Base-by-base conservation (phyloP, 2,113 vertebrate genomes). In the Rostratula benghalensis region DNA sequence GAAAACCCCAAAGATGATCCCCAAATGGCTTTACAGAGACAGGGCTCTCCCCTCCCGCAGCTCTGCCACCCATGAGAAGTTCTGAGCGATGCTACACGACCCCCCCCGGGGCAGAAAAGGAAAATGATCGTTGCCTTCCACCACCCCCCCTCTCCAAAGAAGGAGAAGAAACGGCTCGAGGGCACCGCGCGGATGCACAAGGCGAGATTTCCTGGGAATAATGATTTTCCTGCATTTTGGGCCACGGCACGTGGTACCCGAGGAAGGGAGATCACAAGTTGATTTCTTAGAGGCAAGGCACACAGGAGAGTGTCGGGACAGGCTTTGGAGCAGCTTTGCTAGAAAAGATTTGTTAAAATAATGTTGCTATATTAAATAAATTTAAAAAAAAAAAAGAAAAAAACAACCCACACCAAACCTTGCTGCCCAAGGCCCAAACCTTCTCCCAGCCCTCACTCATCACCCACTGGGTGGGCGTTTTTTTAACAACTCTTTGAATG, bases 161-260 rank as follows among this genome's bases (percentile, higher is more conserved):
- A 46, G 0, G 1, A 61, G 64, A 80, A 3, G 0, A 16, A 70
- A 50, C 0, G 31, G 82, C 45, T 83, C 7, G 0, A 18, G 87
- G 75, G 87, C 46, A 16, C 11, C 0, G 22, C 60, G 12, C 10
- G 0, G 0, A 24, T 1, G 46, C 33, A 15, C n/a, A 8, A 0
- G 0, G 10, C 4, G 1, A 39, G 30, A 10, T 18, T 48, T 82
- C 65, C 53, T 7, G 67, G 77, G 67, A 74, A 57, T 0, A 18
- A 33, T n/a, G n/a, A n/a, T n/a, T n/a, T n/a, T n/a, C n/a, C 33
- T 11, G 30, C 4, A 4, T 65, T 59, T 46, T 5, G 48, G 74
- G 79, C 19, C 33, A 9, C 0, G 1, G 24, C 39, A 33, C 2
- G 0, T 5, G 82, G 89, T 16, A 27, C 48, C 67, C 68, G 13